phyloP scores from a whole-genome alignment of 2,113 vertebrate genomes.

The Hystrix cristata region DNA sequence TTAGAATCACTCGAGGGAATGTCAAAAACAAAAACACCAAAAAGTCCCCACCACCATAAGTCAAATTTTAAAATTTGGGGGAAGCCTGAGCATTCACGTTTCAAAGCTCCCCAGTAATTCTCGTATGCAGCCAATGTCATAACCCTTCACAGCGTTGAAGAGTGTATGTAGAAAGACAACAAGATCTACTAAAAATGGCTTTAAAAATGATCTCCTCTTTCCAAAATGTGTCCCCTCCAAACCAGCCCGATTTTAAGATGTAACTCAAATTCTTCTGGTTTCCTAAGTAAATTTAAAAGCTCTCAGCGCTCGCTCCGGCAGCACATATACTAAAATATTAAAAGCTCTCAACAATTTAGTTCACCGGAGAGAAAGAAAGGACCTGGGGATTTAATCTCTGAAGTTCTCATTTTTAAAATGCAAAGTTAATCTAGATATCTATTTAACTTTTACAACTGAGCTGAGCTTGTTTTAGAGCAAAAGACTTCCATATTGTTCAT shows the following conservation, averaged over 20 bases:
- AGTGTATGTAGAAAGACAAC: not conserved
- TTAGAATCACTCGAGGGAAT: not conserved
- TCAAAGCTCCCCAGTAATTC: not conserved
- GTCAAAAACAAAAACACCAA: not conserved
- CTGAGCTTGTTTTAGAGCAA: not conserved
- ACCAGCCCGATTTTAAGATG: conserved; percentile 28
- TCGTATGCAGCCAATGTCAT: not conserved
- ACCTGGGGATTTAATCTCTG: conserved; percentile 33
- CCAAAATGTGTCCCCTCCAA: not conserved
- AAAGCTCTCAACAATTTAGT: not conserved
- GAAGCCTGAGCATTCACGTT: not conserved
- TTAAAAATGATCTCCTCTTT: not conserved
- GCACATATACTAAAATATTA: too few species aligned
- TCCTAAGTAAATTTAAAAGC: not conserved
- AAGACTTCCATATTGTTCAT: conserved; percentile 29
- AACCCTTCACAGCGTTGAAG: not conserved
- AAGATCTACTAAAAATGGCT: not conserved
- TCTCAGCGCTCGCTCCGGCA: not conserved
- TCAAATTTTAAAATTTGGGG: not conserved
- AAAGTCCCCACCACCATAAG: not conserved
- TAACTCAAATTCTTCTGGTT: not conserved
- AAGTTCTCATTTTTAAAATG: not conserved
- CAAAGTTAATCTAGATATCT: conserved; percentile 49
- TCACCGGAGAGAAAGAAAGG: conserved; percentile 35
- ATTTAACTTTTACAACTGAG: conserved; percentile 34